phyloP scores from a whole-genome alignment of 2,797 vertebrate species.

The Anguilla anguilla region DNA sequence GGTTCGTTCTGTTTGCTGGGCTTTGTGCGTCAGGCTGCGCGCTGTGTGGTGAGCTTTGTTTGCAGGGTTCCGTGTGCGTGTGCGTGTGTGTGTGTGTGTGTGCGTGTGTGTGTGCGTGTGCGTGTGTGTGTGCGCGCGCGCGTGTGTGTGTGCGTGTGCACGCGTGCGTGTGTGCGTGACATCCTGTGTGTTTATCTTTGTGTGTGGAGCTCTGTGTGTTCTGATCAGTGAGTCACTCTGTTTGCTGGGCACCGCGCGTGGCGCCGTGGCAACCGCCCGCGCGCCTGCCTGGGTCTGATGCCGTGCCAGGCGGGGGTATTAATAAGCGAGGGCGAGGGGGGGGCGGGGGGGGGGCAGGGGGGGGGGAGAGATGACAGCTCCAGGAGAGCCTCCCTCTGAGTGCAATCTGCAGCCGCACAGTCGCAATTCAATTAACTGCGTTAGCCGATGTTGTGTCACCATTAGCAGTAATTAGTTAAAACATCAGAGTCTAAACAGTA shows the following conservation, averaged over 20 bases:
- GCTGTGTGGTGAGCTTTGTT: background rate
- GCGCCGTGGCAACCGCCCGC: background rate
- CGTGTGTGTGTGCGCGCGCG: background rate
- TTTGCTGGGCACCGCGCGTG: background rate
- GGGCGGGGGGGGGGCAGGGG: slow-evolving; percentile 32
- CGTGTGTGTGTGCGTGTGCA: slow-evolving; percentile 20
- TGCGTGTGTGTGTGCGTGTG: slow-evolving; percentile 30
- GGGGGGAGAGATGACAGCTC: slow-evolving; percentile 19
- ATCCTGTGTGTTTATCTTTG: slow-evolving; percentile 16
- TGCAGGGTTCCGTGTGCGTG: background rate
- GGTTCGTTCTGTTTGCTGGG: background rate
- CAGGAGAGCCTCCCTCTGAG: slow-evolving; percentile 56
- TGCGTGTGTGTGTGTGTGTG: background rate
- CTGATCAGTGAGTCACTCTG: background rate
- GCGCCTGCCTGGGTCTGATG: slow-evolving; percentile 47
- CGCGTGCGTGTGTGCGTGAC: background rate
- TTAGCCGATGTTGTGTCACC: slow-evolving; percentile 90
- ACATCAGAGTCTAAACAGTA: slow-evolving; percentile 99
- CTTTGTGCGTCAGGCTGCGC: background rate
- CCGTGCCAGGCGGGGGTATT: slow-evolving; percentile 46
- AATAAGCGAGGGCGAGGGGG: background rate
- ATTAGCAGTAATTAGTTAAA: slow-evolving; percentile 99
- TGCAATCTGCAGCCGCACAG: slow-evolving; percentile 75
- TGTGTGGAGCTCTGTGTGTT: background rate
- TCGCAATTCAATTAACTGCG: slow-evolving; percentile 96